Conservation (phyloP, 2,113 vertebrate species). For the Stegastes partitus region DNA sequence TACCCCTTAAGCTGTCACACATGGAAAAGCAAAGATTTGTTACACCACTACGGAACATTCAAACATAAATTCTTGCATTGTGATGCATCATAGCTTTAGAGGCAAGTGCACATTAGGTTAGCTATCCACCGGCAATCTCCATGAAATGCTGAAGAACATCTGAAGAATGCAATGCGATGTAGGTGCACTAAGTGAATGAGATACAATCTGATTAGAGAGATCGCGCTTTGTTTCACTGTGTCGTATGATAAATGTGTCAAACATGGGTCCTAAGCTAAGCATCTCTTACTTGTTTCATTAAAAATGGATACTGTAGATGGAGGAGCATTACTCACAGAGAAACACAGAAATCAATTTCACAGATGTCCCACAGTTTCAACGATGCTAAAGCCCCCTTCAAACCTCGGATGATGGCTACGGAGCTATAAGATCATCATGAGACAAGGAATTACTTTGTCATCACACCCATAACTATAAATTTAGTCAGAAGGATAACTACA, state of each 20-base stretch:
- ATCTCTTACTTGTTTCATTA: constrained; percentile 47
- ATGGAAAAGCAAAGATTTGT: constrained; percentile 74
- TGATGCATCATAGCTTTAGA: constrained; percentile 49
- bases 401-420: constrained; percentile 35
- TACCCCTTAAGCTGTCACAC: constrained; percentile 73
- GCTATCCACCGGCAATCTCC: constrained; percentile 48
- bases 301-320: constrained; percentile 41
- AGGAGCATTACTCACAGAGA: constrained; percentile 50
- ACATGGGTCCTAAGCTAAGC: constrained; percentile 35
- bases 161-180: constrained; percentile 40
- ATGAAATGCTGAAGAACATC: constrained; percentile 56
- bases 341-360: constrained; percentile 72
- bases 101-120: constrained; percentile 41
- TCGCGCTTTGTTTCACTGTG: constrained; percentile 57
- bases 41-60: constrained; percentile 53
- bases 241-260: constrained; percentile 46
- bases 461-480: constrained; percentile 42
- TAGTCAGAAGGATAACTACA: constrained; percentile 32
- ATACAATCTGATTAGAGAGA: constrained; percentile 68
- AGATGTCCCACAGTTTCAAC: constrained; percentile 56
- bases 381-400: constrained; percentile 42
- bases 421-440: constrained; percentile 46
- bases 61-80: constrained; percentile 65
- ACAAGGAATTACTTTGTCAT: constrained; percentile 61
- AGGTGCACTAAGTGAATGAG: constrained; percentile 42